Evolutionary conservation across 2,797 vertebrate species (phyloP), one percentile per base, ranked within the genome.

Genomic region (Sphenopsis melanotis): DNA sequence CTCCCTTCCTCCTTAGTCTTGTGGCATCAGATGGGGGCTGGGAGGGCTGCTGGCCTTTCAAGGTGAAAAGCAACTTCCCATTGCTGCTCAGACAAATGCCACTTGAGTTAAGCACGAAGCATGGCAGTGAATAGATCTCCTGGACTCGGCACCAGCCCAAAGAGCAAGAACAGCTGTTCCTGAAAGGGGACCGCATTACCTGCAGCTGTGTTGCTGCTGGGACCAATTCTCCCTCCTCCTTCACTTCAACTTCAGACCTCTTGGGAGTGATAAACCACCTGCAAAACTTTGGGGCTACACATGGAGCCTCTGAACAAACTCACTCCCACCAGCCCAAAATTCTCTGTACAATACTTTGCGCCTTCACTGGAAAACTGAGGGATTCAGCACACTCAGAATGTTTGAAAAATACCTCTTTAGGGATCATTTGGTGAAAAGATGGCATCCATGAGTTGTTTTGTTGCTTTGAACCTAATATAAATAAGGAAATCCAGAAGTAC

Each of bases 101-200:
- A 22, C 15, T 37, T 64, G 57, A 86, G 37, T 46, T 64, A 63
- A 90, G 44, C 5, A 15, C 0, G 0, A 76, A 18, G 10, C 0
- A 0, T 46, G 42, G 70, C 42, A 68, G 65, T 27, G 21, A 71
- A 52, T 4, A 78, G 50, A 20, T 61, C 21, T 81, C 61, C 70
- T 49, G 53, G 53, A 60, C 32, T 20, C 1, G 0, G 53, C 70
- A 75, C 9, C 26, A 49, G 32, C 23, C 27, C 42, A 39, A 66
- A 89, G 68, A 30, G 16, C 21, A 52, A 75, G 24, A 34, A 29
- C 22, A 44, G 32, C 52, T 53, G 24, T 23, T 83, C 34, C 36
- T 44, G 32, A 74, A 23, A 79, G 16, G 14, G 50, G 29, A 77
- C n/a, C 8, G 4, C 0, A 0, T 47, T 70, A 61, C 30, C 34